Evolutionary conservation across 2,888 invertebrate species (phyloP).

Genomic region (Diploptera punctata): DNA sequence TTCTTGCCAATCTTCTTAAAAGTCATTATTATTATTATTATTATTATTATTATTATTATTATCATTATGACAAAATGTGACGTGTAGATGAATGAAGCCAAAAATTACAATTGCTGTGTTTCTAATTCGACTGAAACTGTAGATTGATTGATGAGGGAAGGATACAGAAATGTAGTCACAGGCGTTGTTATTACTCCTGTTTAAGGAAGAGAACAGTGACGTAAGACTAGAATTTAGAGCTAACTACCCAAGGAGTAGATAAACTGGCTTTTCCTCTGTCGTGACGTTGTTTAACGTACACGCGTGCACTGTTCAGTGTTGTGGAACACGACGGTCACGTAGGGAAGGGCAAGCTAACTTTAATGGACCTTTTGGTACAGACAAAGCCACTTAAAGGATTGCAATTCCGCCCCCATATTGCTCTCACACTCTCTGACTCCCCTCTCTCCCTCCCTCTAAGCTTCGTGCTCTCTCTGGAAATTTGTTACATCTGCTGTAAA

Average conservation of each 20-base stretch:
- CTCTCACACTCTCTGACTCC: background rate
- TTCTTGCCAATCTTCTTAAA: too few species aligned
- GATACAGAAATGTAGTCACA: too few species aligned
- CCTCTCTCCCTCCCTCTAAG: background rate
- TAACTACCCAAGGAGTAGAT: background rate
- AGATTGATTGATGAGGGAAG: too few species aligned
- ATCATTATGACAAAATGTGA: too few species aligned
- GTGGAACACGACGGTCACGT: slow-evolving; percentile 14
- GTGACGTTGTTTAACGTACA: slow-evolving; percentile 2
- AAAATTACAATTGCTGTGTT: too few species aligned
- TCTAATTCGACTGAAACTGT: too few species aligned
- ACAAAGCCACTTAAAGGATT: slow-evolving; percentile 24
- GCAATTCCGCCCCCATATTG: too few species aligned
- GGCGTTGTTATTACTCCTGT: too few species aligned
- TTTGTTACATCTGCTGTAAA: background rate
- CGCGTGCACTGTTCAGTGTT: slow-evolving; percentile 16
- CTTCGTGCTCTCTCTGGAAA: background rate
- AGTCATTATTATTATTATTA: too few species aligned
- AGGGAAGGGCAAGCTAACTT: slow-evolving; percentile 6
- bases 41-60: too few species aligned
- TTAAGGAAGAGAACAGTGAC: too few species aligned
- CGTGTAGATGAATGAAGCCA: too few species aligned
- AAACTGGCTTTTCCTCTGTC: background rate
- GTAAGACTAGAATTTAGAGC: background rate
- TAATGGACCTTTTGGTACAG: slow-evolving; percentile 26